Conservation (phyloP, 2,888 invertebrate genomes). For the Anaspis maculata region DNA sequence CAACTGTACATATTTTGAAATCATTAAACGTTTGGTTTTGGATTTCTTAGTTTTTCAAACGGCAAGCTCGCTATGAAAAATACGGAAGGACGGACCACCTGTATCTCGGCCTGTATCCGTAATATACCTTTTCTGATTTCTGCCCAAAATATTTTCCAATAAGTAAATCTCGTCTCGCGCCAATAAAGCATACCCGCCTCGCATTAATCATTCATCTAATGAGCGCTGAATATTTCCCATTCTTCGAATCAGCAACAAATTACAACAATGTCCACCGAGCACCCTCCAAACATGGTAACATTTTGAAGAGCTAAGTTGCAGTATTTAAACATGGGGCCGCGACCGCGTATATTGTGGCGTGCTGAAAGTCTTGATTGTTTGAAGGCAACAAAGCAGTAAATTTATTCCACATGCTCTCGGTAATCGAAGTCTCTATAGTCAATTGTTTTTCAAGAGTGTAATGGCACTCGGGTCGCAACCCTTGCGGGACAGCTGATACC, state of each 20-base stretch:
- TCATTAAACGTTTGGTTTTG: too few relatives aligned
- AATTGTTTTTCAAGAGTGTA: conserved; percentile 29
- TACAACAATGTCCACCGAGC: conserved; percentile 19
- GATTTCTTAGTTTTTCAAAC: too few relatives aligned
- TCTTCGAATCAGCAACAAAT: conserved; percentile 13
- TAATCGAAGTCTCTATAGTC: conserved; percentile 33
- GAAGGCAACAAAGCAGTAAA: conserved; percentile 39
- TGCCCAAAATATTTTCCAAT: too few relatives aligned
- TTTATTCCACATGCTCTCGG: conserved; percentile 28
- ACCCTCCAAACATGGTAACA: conserved; percentile 24
- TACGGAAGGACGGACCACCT: too few relatives aligned
- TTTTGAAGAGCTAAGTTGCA: conserved; percentile 20
- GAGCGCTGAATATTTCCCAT: too few relatives aligned
- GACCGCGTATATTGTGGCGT: conserved; percentile 27
- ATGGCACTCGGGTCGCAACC: conserved; percentile 9
- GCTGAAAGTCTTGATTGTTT: conserved; percentile 31
- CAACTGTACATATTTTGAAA: too few relatives aligned
- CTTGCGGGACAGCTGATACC: conserved; percentile 25
- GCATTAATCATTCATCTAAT: too few relatives aligned
- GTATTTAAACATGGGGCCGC: conserved; percentile 16
- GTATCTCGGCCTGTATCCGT: too few relatives aligned
- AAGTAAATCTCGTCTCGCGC: too few relatives aligned
- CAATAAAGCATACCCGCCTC: too few relatives aligned
- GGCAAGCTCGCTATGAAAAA: too few relatives aligned
- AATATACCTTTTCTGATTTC: too few relatives aligned